Evolutionary conservation across 1,140 invertebrate genomes (phyloP), one percentile per base, ranked within the genome.

Genomic region (Nymphalis io): DNA sequence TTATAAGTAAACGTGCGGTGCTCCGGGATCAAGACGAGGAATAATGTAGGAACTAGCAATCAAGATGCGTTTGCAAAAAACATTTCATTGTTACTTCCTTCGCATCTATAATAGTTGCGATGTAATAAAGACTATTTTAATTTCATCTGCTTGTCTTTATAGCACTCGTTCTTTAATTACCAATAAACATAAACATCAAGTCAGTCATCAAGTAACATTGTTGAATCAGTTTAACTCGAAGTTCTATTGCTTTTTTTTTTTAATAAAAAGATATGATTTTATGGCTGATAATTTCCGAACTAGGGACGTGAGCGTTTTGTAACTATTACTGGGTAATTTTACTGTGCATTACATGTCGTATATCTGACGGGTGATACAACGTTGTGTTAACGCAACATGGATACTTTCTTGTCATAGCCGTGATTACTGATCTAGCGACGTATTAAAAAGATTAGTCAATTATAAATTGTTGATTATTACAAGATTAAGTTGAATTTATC

Each of bases 201-300:
- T n/a, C 48, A 27, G 42, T 70, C 53, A 42, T 64, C 58, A 44
- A 23, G 57, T 44, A 66, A 71, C 69, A 71, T 60, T 65, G 69
- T 71, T 66, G 13, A 44, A 57, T 46, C 58, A 65, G 58, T 65
- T 65, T 59, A 70, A 59, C 20, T 44, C 44, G 39, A 48, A 67
- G 64, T 71, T 38, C 59, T 66, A 65, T 60, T 62, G 20, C 44
- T 75, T 69, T 84, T 79, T 82, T 76, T 69, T 8, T 8, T 8
- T 82, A 64, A 64, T 64, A 44, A 86, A 84, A 85, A 85, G 83
- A 85, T 76, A 23, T 23, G 44, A 33, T 81, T 87, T 89, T 89
- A 89, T 89, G 79, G 81, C 78, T 84, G 84, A 88, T 89, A 88
- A 89, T 89, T 85, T 88, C 75, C 79, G 82, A 84, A 87, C 84